phyloP scores from a whole-genome alignment of 2,888 invertebrate species.

The Sipha maydis region DNA sequence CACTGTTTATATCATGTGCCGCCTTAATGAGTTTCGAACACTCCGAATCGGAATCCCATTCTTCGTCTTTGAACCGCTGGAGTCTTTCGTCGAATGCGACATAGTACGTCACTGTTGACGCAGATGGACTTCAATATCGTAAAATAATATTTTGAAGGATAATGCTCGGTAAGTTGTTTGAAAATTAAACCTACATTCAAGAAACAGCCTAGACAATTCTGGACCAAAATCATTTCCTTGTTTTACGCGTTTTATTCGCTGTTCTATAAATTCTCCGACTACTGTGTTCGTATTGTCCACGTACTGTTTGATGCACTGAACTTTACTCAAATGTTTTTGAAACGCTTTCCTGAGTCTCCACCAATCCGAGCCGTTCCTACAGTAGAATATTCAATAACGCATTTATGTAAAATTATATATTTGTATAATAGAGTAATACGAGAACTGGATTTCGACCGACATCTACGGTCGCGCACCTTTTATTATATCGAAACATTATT shows the following conservation, averaged over 20 bases:
- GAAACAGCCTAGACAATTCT: constrained; percentile 77
- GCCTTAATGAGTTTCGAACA: constrained; percentile 78
- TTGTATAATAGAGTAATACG: no score
- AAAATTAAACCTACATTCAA: constrained; percentile 76
- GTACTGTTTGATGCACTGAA: constrained; percentile 76
- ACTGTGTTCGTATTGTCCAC: constrained; percentile 75
- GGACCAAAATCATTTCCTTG: constrained; percentile 74
- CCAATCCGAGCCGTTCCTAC: constrained; percentile 86
- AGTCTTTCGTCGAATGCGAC: constrained; percentile 79
- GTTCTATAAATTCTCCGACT: constrained; percentile 74
- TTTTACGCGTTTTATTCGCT: constrained; percentile 63
- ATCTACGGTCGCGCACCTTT: no score
- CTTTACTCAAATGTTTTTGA: constrained; percentile 82
- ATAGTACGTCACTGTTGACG: constrained; percentile 75
- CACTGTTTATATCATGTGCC: constrained; percentile 79
- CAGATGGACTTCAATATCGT: neutral
- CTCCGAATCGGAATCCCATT: constrained; percentile 73
- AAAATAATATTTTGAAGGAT: neutral
- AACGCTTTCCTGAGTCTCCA: constrained; percentile 80
- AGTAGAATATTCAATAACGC: constrained; percentile 63
- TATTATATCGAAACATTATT: no score
- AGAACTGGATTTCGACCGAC: no score
- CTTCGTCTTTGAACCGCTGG: constrained; percentile 74
- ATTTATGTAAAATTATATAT: neutral
- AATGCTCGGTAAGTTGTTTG: no score